phyloP scores from a whole-genome alignment of 2,888 invertebrate species.

The Papilio elwesi region DNA sequence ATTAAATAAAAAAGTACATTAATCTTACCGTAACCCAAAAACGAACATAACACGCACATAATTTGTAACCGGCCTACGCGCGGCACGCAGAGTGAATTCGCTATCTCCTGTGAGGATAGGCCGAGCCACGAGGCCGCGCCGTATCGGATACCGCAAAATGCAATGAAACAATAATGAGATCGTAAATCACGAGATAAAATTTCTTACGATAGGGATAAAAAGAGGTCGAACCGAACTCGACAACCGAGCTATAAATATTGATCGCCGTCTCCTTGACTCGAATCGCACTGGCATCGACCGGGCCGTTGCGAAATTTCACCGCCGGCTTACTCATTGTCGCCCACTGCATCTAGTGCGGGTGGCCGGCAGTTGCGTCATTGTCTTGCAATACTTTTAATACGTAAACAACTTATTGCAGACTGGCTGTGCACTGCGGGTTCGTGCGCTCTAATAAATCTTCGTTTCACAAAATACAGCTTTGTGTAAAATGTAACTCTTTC shows the following conservation, averaged over 20 bases:
- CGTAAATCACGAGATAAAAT: slow-evolving; percentile 50
- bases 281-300: slow-evolving; percentile 65
- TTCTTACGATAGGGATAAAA: slow-evolving; percentile 59
- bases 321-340: slow-evolving; percentile 76
- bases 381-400: slow-evolving; percentile 21
- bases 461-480: too few relatives aligned
- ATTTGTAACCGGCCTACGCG: slow-evolving; percentile 28
- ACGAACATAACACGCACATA: slow-evolving; percentile 31
- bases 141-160: slow-evolving; percentile 36
- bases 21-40: slow-evolving; percentile 24
- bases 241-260: slow-evolving; percentile 67
- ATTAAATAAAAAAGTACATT: slow-evolving; percentile 35
- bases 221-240: slow-evolving; percentile 62
- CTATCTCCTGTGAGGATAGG: slow-evolving; percentile 36
- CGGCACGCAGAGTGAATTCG: slow-evolving; percentile 36
- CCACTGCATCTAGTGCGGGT: slow-evolving; percentile 62
- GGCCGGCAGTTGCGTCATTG: slow-evolving; percentile 45
- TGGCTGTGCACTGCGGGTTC: neutral
- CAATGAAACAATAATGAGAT: slow-evolving; percentile 46
- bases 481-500: too few relatives aligned
- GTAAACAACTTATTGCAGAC: slow-evolving; percentile 22
- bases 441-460: too few relatives aligned
- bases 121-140: slow-evolving; percentile 26
- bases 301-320: slow-evolving; percentile 72
- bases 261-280: slow-evolving; percentile 74